A percentile compares a stretch with the other conserved stretches of the same genome.
phyloP scores from a whole-genome alignment of 2,888 invertebrate species.

The Clistopyga incitator region DNA sequence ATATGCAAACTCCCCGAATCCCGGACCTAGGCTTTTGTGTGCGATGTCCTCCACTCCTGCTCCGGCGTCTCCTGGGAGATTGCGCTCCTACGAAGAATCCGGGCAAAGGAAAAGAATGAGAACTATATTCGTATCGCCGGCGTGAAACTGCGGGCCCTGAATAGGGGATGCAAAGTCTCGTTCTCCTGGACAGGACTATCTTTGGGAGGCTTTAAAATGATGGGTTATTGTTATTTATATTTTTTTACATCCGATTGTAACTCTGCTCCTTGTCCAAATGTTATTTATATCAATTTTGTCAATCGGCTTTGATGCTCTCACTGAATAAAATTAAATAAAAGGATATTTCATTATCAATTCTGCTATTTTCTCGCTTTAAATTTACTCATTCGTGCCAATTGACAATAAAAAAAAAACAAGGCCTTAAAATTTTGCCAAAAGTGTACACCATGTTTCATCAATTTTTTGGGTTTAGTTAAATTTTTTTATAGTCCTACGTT shows the following conservation, averaged over 20 bases:
- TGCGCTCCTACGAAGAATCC: slow-evolving; percentile 8
- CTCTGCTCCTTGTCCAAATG: too few relatives aligned
- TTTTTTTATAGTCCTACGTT: too few relatives aligned
- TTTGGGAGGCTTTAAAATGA: background rate
- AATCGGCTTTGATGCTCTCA: too few relatives aligned
- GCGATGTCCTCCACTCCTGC: slow-evolving; percentile 1
- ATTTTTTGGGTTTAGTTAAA: too few relatives aligned
- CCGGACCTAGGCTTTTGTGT: slow-evolving; percentile 52
- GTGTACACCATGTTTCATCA: too few relatives aligned
- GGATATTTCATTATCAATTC: too few relatives aligned
- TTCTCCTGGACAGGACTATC: background rate
- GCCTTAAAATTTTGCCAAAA: too few relatives aligned
- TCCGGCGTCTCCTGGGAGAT: slow-evolving; percentile 26
- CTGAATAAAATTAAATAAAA: too few relatives aligned
- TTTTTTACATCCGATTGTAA: background rate
- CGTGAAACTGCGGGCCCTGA: background rate
- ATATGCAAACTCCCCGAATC: slow-evolving; percentile 46
- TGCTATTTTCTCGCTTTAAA: too few relatives aligned
- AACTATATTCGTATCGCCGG: background rate
- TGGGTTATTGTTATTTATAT: background rate
- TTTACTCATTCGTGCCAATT: too few relatives aligned
- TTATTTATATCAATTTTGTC: too few relatives aligned
- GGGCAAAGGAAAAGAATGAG: slow-evolving; percentile 14
- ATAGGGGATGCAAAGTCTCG: slow-evolving; percentile 4
- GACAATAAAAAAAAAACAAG: too few relatives aligned